Evolutionary conservation across 2,888 invertebrate species (phyloP).

Genomic region (Apamea anceps): DNA sequence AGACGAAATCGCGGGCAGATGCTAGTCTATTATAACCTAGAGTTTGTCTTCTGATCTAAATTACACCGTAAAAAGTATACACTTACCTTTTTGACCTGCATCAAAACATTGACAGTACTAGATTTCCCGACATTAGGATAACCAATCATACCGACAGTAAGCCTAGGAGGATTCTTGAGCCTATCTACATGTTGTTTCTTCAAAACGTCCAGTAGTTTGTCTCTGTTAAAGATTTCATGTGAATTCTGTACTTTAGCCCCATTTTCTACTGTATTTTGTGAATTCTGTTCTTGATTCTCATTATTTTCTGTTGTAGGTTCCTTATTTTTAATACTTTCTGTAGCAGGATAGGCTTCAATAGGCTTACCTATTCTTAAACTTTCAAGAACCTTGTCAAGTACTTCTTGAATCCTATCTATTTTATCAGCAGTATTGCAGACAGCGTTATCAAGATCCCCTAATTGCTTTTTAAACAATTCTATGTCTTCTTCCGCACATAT

Average conservation of each 20-base stretch:
- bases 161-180: constrained; percentile 88
- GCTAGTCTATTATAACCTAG: background rate
- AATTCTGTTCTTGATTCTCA: constrained; percentile 7
- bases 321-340: constrained; percentile 54
- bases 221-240: constrained; percentile 91
- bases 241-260: constrained; percentile 85
- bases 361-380: constrained; percentile 81
- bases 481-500: constrained; percentile 82
- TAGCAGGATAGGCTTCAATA: constrained; percentile 71
- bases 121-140: constrained; percentile 99
- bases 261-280: constrained; percentile 49
- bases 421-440: constrained; percentile 90
- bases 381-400: constrained; percentile 85
- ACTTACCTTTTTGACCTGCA: constrained; percentile 94
- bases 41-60: background rate
- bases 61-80: background rate
- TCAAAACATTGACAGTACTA: constrained; percentile 98
- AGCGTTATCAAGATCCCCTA: constrained; percentile 88
- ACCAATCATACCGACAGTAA: constrained; percentile 98
- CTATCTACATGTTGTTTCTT: constrained; percentile 87
- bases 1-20: background rate
- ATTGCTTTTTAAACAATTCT: constrained; percentile 87
- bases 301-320: constrained; percentile 9
- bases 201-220: constrained; percentile 93
- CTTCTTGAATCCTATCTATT: constrained; percentile 89